Evolutionary conservation across 2,113 vertebrate genomes (phyloP).

Genomic region (Elanoides forficatus): DNA sequence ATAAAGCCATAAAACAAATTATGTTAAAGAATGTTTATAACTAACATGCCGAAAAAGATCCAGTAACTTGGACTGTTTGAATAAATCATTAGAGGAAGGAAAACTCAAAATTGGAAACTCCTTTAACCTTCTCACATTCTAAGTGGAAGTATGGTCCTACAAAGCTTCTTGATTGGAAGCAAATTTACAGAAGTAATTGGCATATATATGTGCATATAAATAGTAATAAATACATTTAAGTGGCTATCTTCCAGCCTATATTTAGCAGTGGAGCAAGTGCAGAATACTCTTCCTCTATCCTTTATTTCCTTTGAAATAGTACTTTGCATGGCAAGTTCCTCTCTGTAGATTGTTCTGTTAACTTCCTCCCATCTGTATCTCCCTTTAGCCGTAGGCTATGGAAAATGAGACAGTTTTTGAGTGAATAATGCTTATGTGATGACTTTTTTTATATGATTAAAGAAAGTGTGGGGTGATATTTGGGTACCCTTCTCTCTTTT

Average conservation of each 20-base stretch:
- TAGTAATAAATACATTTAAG: conserved; percentile 7
- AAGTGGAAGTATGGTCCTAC: background rate
- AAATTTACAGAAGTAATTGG: background rate
- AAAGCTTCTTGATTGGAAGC: conserved; percentile 1
- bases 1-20: background rate
- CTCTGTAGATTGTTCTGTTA: conserved; percentile 21
- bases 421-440: conserved; percentile 58
- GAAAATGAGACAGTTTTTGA: conserved; percentile 51
- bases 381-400: conserved; percentile 32
- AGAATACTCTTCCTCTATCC: background rate
- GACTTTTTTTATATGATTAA: conserved; percentile 40
- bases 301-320: conserved; percentile 46
- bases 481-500: conserved; percentile 13
- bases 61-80: background rate
- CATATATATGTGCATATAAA: conserved; percentile 1
- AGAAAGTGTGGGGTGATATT: conserved; percentile 41
- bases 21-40: background rate
- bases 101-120: background rate
- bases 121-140: background rate
- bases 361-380: conserved; percentile 43
- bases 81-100: background rate
- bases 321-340: conserved; percentile 22
- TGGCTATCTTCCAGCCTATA: conserved; percentile 13
- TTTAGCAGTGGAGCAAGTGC: conserved; percentile 1
- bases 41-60: background rate